Conservation (phyloP, 1,140 invertebrate genomes). For the Medauroidea extradentata region DNA sequence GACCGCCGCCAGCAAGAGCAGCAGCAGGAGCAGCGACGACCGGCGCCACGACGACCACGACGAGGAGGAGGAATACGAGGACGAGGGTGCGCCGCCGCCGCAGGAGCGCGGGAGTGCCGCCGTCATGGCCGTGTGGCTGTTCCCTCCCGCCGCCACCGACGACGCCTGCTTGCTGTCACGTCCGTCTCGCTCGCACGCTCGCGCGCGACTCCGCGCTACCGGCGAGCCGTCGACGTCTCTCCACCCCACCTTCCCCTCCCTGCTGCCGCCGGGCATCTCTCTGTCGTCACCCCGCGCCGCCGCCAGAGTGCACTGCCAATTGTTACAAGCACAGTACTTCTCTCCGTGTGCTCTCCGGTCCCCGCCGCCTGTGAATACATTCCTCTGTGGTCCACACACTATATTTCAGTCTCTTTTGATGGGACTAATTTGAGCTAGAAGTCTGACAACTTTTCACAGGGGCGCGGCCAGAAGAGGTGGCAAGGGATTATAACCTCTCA, state of each 20-base stretch:
- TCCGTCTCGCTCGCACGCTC: conserved; percentile 21
- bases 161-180: conserved; percentile 24
- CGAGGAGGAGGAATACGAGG: background rate
- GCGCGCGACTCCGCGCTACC: background rate
- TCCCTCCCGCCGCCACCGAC: conserved; percentile 38
- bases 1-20: conserved; percentile 21
- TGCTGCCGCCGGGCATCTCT: conserved; percentile 1
- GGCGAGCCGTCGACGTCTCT: background rate
- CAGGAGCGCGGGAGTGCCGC: conserved; percentile 14
- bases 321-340: no score
- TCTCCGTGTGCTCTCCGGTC: conserved; percentile 24
- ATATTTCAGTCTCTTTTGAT: no score
- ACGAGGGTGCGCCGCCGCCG: conserved; percentile 14
- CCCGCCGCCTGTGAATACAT: no score
- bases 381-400: no score
- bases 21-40: conserved; percentile 14
- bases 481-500: no score
- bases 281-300: background rate
- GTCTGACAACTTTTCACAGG: no score
- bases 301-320: no score
- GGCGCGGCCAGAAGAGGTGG: no score
- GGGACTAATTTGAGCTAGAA: no score
- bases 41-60: background rate
- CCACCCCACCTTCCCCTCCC: conserved; percentile 25
- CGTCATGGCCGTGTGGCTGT: conserved; percentile 33